Evolutionary conservation across 2,113 vertebrate species (phyloP).

Genomic region (Rhizomys pruinosus): DNA sequence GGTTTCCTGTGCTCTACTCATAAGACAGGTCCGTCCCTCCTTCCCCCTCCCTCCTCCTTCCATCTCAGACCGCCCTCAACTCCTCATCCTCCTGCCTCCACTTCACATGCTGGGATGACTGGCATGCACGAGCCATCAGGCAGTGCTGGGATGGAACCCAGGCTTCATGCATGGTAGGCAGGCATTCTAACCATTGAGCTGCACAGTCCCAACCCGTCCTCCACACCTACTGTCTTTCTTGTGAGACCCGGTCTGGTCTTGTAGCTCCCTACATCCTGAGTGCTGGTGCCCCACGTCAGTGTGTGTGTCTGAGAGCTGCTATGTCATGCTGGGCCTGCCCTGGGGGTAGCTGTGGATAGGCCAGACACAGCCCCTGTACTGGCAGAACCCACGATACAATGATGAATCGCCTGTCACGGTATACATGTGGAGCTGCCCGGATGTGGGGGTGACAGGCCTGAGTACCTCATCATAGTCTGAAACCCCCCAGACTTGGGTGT

Average conservation of each 20-base stretch:
- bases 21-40: neutral
- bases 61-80: neutral
- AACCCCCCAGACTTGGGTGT: too few relatives aligned
- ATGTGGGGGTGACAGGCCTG: neutral
- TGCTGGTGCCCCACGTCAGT: neutral
- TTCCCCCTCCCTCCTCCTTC: neutral
- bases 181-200: neutral
- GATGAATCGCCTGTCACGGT: neutral
- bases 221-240: neutral
- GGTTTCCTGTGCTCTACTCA: too few relatives aligned
- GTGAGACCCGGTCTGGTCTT: neutral
- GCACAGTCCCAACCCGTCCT: neutral
- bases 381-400: neutral
- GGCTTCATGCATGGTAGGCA: neutral
- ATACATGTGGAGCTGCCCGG: neutral
- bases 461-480: neutral
- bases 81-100: neutral
- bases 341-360: neutral
- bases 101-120: neutral
- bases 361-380: neutral
- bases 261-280: neutral
- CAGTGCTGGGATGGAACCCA: neutral
- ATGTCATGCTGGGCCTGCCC: neutral
- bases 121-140: too few relatives aligned
- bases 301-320: neutral